Evolutionary conservation across 2,113 vertebrate species (phyloP), one percentile per base, ranked within the genome.

Genomic region (Embiotoca jacksoni): DNA sequence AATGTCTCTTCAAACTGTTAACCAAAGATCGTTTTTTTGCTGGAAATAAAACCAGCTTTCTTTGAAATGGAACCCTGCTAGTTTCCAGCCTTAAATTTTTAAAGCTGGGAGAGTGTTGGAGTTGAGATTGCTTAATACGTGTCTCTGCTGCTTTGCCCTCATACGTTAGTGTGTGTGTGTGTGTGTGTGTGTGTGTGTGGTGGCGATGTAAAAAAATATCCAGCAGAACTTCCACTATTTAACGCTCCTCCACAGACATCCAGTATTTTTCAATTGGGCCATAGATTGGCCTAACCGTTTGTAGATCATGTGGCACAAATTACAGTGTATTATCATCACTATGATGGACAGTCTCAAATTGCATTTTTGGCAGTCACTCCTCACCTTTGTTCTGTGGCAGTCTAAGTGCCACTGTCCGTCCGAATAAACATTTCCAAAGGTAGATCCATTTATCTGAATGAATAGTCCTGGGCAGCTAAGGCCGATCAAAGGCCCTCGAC

Each of bases 331-430:
- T 60, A 57, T 54, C 61, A 64, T 75, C 72, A 33, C 33, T 31
- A 10, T 78, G 74, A 83, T 57, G 32, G 66, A 33, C 52, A 36
- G 55, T 52, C 49, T 86, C 32, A 81, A 62, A 72, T 58, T 70
- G 46, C 74, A 72, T 62, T 58, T 36, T 72, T 23, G 52, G 53
- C 70, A 56, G 46, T 78, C 57, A 73, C 57, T 72, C 65, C 55
- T 75, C 65, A 74, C 54, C 59, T 77, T 71, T 60, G 49, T 75
- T 75, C 62, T 67, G 36, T 49, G 47, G 71, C 71, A 72, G 56
- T 41, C 41, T 79, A 83, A 84, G 74, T 67, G 82, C 66, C 74
- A 59, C 74, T 83, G 79, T 89, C 78, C 54, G 74, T 62, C 66
- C 7, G 30, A 72, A 58, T 57, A 72, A 86, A 86, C 71, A 86